These are phyloP conservation scores for Apamea crenata DNA, from an alignment of 2,888 invertebrate genomes.

Conservation along the genomic window DNA sequence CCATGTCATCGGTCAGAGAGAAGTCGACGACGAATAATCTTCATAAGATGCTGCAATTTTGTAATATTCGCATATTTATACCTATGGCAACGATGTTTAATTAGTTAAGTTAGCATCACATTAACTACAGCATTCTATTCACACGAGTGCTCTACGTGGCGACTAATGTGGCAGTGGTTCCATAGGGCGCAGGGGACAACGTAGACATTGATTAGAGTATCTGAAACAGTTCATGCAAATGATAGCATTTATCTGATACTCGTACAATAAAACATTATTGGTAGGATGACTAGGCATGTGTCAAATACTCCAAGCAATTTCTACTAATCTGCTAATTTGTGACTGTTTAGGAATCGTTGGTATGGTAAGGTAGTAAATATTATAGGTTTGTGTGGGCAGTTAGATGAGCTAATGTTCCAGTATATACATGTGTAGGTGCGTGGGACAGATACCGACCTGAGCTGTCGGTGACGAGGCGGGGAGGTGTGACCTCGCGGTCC, in stretches of 20 bases:
- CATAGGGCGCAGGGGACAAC: constrained; percentile 10
- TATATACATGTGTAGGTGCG: constrained; percentile 17
- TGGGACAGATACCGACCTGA: constrained; percentile 88
- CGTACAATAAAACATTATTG: not conserved
- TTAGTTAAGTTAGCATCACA: constrained; percentile 82
- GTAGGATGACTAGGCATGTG: not conserved
- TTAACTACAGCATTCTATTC: constrained; percentile 53
- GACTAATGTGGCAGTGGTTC: constrained; percentile 28
- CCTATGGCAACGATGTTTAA: constrained; percentile 88
- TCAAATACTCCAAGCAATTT: constrained; percentile 49
- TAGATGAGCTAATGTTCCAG: constrained; percentile 26
- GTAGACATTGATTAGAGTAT: constrained; percentile 47
- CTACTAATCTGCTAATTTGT: constrained; percentile 18
- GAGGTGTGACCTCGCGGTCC: constrained; percentile 88
- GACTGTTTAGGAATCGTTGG: constrained; percentile 11
- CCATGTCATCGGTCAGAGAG: constrained; percentile 91
- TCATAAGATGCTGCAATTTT: constrained; percentile 93
- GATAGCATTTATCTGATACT: not conserved
- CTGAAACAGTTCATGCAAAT: not conserved
- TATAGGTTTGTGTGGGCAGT: constrained; percentile 19
- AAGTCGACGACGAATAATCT: constrained; percentile 93
- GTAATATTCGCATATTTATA: constrained; percentile 90
- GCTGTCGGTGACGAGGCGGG: constrained; percentile 91
- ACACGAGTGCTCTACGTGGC: constrained; percentile 36
- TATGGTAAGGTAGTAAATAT: constrained; percentile 1